phyloP scores from a whole-genome alignment of 2,797 vertebrate genomes.

The Paguma larvata region DNA sequence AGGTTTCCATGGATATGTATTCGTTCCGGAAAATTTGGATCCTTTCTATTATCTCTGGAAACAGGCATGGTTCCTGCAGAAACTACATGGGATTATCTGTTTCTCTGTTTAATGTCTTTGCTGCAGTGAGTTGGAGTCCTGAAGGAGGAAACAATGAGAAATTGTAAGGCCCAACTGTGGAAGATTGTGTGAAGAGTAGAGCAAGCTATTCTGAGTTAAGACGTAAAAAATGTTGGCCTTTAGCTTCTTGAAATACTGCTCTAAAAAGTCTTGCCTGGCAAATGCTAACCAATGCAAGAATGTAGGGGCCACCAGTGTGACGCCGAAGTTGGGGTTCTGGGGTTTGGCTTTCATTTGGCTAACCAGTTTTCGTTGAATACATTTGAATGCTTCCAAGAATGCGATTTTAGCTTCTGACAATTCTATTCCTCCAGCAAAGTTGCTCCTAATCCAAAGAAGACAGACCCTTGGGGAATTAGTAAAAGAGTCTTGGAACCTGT shows the following conservation, averaged over 20 bases:
- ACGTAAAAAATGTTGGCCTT: slow-evolving; percentile 39
- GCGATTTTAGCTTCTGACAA: not conserved
- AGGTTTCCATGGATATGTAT: slow-evolving; percentile 26
- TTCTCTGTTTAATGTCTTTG: slow-evolving; percentile 11
- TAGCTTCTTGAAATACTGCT: not conserved
- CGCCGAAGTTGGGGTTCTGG: not conserved
- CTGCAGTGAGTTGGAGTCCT: not conserved
- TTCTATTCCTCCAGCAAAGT: not conserved
- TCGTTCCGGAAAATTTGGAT: slow-evolving; percentile 30
- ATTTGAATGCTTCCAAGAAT: not conserved
- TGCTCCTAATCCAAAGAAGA: not conserved
- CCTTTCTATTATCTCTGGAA: slow-evolving; percentile 36
- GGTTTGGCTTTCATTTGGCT: not conserved
- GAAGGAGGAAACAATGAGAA: slow-evolving; percentile 7
- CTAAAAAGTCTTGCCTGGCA: not conserved
- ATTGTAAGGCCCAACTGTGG: not conserved
- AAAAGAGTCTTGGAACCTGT: not conserved
- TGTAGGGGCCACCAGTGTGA: rapidly evolving
- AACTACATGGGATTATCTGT: not conserved
- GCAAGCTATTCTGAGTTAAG: slow-evolving; percentile 18
- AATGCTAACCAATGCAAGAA: not conserved
- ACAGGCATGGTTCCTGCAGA: not conserved
- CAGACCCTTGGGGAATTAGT: slow-evolving; percentile 1
- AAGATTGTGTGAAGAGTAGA: not conserved
- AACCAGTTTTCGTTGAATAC: not conserved